Conservation (phyloP, 2,888 invertebrate genomes). For the Argyra leucocephala region DNA sequence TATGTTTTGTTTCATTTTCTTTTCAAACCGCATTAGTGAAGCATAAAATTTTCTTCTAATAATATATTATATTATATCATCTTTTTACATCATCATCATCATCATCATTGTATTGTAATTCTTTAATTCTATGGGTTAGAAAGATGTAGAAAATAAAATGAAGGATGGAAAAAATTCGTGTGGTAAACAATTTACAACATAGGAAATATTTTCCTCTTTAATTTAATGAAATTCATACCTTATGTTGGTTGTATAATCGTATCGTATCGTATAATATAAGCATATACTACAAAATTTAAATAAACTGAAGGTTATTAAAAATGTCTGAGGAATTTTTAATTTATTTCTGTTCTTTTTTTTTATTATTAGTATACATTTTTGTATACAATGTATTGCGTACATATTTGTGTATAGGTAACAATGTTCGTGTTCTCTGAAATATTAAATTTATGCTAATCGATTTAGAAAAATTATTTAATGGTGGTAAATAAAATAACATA, state of each 20-base stretch:
- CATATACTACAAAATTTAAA: background rate
- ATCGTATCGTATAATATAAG: no score
- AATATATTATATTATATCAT: no score
- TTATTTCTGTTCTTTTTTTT: background rate
- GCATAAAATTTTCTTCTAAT: no score
- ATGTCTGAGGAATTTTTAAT: background rate
- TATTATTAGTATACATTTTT: background rate
- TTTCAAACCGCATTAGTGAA: no score
- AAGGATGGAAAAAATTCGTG: no score
- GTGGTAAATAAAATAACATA: conserved; percentile 1
- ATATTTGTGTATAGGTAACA: background rate
- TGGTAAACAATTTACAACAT: no score
- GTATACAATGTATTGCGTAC: background rate
- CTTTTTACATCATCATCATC: no score
- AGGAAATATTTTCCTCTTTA: background rate
- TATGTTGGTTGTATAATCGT: background rate
- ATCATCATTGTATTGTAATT: no score
- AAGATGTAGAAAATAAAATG: no score
- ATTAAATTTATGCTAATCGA: conserved; percentile 4
- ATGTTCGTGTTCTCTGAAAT: background rate
- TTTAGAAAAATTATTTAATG: background rate
- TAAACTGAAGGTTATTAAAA: background rate
- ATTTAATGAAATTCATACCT: background rate
- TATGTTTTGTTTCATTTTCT: no score
- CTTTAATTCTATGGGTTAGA: no score